Percentiles rank a stretch among this genome's conserved stretches.
These are phyloP conservation scores for Drosophila micromelanica DNA, from an alignment of 1,140 invertebrate species.

Conservation along the genomic window DNA sequence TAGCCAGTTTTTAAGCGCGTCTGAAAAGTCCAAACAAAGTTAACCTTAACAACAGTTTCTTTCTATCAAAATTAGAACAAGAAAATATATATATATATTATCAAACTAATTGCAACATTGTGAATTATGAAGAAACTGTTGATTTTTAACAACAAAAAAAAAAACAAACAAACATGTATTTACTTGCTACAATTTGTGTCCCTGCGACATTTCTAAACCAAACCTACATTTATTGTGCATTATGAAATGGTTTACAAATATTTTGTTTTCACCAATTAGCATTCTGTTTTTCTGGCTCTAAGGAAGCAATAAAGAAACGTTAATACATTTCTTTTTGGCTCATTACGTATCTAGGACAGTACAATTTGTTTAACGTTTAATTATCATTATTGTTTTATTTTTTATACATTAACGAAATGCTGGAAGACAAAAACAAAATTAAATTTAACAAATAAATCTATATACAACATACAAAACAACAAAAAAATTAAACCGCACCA, in stretches of 20 bases:
- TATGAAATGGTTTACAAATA: conserved; percentile 12
- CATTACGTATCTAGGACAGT: conserved; percentile 69
- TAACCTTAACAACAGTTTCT: conserved; percentile 28
- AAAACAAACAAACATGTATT: conserved; percentile 12
- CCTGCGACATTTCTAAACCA: conserved; percentile 10
- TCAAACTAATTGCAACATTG: conserved; percentile 2
- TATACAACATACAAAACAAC: conserved; percentile 42
- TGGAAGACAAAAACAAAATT: conserved; percentile 65
- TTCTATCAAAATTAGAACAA: neutral
- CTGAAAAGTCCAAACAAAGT: conserved; percentile 36
- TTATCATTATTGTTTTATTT: conserved; percentile 73
- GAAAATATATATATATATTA: neutral
- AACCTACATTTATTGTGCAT: conserved; percentile 27
- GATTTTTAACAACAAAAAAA: conserved; percentile 24
- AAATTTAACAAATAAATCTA: conserved; percentile 76
- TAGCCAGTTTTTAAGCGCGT: conserved; percentile 66
- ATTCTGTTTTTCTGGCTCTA: neutral
- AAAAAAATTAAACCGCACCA: neutral
- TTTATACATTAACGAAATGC: conserved; percentile 57
- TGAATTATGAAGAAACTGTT: conserved; percentile 20
- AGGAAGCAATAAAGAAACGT: conserved; percentile 35
- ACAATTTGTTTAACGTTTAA: conserved; percentile 73
- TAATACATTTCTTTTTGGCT: conserved; percentile 47
- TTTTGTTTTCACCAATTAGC: conserved; percentile 5
- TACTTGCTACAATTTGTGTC: neutral